A percentile compares a stretch with the other conserved stretches of the same genome.
Evolutionary conservation across 2,888 invertebrate genomes (phyloP).

Genomic region (Agonum fuliginosum): DNA sequence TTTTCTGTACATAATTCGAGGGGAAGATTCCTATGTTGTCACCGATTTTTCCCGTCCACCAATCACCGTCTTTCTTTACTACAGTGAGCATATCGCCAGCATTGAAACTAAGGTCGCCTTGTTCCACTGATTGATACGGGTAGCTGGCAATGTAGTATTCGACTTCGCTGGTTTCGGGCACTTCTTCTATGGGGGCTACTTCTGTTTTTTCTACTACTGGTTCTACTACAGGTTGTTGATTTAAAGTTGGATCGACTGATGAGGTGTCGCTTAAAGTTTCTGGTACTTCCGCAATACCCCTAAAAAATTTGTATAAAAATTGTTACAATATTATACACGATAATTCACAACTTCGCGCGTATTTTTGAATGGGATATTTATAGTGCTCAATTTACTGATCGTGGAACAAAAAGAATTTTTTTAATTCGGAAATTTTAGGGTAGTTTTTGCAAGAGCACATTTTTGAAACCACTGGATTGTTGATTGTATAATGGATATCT

Average conservation of each 20-base stretch:
- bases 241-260: slow-evolving; percentile 56
- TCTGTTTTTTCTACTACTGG: slow-evolving; percentile 66
- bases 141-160: slow-evolving; percentile 93
- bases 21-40: slow-evolving; percentile 93
- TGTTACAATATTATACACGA: too few relatives aligned
- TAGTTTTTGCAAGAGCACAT: too few relatives aligned
- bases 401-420: too few relatives aligned
- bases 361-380: too few relatives aligned
- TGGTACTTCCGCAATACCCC: slow-evolving; percentile 85
- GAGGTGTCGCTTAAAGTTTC: slow-evolving; percentile 72
- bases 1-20: slow-evolving; percentile 94
- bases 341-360: too few relatives aligned
- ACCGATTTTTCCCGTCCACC: slow-evolving; percentile 97
- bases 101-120: slow-evolving; percentile 93
- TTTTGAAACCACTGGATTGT: too few relatives aligned
- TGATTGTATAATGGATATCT: too few relatives aligned
- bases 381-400: too few relatives aligned
- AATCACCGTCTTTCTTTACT: slow-evolving; percentile 93
- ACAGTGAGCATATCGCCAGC: slow-evolving; percentile 92
- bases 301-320: slow-evolving; percentile 68
- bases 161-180: slow-evolving; percentile 67
- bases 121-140: slow-evolving; percentile 91
- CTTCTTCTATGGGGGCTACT: slow-evolving; percentile 61
- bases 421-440: too few relatives aligned
- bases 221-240: slow-evolving; percentile 62